Evolutionary conservation across 2,113 vertebrate genomes (phyloP), one percentile per base, ranked within the genome.

Genomic region (Oncorhynchus nerka): DNA sequence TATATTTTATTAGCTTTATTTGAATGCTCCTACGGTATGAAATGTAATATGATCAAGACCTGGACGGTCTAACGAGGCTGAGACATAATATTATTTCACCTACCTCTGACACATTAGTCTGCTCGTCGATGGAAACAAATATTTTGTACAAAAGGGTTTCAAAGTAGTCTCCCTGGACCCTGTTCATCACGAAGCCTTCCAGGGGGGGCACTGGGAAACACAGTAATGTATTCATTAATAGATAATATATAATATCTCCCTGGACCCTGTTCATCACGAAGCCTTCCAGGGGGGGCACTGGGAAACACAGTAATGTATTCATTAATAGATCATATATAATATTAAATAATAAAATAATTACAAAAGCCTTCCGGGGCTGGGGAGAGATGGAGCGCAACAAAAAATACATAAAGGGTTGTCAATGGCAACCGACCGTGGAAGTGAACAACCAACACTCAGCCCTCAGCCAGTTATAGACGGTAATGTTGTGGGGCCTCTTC

Each of bases 121-220:
- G 97, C 81, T 99, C 98, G 84, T 99, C 98, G 77, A 99, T 99
- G 74, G 98, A 99, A 83, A 99, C 98, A 91, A 99, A 99, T 89
- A 99, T 99, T 93, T 99, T 99, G 94, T 99, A 99, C 5, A 99
- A 94, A 13, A 99, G 95, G 0, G 98, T 99, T 94, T 99, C 98
- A 87, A 99, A 99, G 90, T 99, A 99, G 92, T 99, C 98, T 3
- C 98, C 98, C 91, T 99, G 98, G 5, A 99, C 95, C 28, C 98
- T 94, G 89, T 99, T 99, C 98, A 99, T 99, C 83, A 99, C 98
- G 77, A 99, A 99, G 34, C 98, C 98, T 94, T 99, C 98, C 34
- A 99, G 94, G 4, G 98, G 98, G 28, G 98, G 98, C 81, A 99
- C 98, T 99, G 86, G 85, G 7, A 92, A 93, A 88, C 30, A 32